phyloP scores from a whole-genome alignment of 2,888 invertebrate species.

The Dicyrtoma fusca region DNA sequence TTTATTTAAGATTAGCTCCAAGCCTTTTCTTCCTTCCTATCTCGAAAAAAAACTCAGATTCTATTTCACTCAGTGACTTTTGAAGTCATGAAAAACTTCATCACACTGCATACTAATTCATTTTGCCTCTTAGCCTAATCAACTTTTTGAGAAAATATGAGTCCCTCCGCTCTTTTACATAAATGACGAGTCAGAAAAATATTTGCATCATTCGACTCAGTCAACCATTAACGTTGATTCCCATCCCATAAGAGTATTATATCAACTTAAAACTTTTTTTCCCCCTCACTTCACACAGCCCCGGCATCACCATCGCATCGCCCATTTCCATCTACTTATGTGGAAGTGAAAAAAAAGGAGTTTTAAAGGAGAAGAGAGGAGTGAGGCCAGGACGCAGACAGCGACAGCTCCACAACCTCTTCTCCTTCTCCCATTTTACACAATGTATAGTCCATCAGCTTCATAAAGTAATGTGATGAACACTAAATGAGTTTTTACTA shows the following conservation, averaged over 20 bases:
- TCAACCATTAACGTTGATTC: slow-evolving; percentile 30
- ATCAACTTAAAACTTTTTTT: slow-evolving; percentile 21
- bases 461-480: slow-evolving; percentile 57
- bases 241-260: slow-evolving; percentile 32
- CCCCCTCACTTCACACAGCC: background rate
- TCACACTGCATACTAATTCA: slow-evolving; percentile 56
- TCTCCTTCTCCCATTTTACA: slow-evolving; percentile 16
- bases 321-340: background rate
- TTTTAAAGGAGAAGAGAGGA: too few relatives aligned
- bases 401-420: slow-evolving; percentile 2
- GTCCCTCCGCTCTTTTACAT: slow-evolving; percentile 38
- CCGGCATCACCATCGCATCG: background rate
- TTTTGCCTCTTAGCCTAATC: slow-evolving; percentile 55
- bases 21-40: slow-evolving; percentile 27
- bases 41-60: slow-evolving; percentile 21
- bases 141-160: slow-evolving; percentile 52
- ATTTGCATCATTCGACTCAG: slow-evolving; percentile 45
- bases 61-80: slow-evolving; percentile 30
- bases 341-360: too few relatives aligned
- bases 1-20: slow-evolving; percentile 27
- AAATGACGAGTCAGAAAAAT: slow-evolving; percentile 37
- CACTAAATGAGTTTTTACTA: slow-evolving; percentile 51
- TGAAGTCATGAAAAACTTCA: slow-evolving; percentile 36
- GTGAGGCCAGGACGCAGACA: slow-evolving; percentile 11
- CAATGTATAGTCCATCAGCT: slow-evolving; percentile 30